Evolutionary conservation across 2,113 vertebrate genomes (phyloP), one percentile per base, ranked within the genome.

Genomic region (Triplophysa dalaica): DNA sequence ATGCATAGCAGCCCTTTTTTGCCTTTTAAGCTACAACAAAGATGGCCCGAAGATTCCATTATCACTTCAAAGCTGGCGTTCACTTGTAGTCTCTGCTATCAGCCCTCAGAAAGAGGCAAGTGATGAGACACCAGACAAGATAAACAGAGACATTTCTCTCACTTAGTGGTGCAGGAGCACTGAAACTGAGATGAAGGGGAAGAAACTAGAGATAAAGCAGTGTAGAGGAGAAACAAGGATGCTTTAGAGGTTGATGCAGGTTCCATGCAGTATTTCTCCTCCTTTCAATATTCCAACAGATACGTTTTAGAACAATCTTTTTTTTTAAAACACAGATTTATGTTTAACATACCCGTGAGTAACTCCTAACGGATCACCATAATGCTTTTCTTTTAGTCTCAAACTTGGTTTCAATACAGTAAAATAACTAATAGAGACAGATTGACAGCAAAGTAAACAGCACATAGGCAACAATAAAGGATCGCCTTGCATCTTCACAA

Each of bases 51-150:
- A 41, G 63, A 80, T 86, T 75, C 83, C 84, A 91, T 93, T 91
- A 91, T 86, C 87, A 92, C 87, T 89, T 91, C 89, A 91, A 91
- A 91, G 85, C 70, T 50, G 29, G 66, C 7, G 58, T 75, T 88
- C 86, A 84, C 88, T 73, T 65, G 61, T 75, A 81, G 68, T 72
- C 83, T 78, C 60, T 60, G 52, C 79, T 65, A 70, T 80, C 72
- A 79, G 70, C 56, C 50, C n/a, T 63, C 21, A 38, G 43, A 80
- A 70, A 63, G 10, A 43, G 68, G 81, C n/a, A 16, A 89, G 82
- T 85, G 82, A 82, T 77, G 56, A 83, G 80, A 74, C 81, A 19
- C 85, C 85, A 70, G 82, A 87, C 82, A 86, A 81, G 80, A 87
- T 88, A 89, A 90, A 86, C 86, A 88, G 75, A 90, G 83, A 85